These are phyloP conservation scores for Erpetoichthys calabaricus DNA, from an alignment of 2,797 vertebrate genomes.

Conservation along the genomic window DNA sequence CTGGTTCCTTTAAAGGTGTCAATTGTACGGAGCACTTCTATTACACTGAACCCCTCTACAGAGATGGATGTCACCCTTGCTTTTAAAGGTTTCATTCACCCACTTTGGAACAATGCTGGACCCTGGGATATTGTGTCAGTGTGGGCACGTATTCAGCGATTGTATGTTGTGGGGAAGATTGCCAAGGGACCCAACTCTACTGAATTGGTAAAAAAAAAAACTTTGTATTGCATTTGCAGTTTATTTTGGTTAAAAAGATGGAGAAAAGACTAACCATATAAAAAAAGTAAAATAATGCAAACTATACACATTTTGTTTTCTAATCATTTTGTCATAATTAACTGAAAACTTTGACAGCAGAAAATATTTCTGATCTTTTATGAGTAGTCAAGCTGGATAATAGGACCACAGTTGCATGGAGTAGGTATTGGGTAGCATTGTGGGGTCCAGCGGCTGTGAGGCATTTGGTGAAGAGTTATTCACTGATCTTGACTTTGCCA, in stretches of 20 bases:
- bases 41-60: slow-evolving; percentile 70
- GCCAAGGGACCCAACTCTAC: slow-evolving; percentile 58
- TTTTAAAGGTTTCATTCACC: slow-evolving; percentile 80
- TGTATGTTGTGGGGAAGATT: slow-evolving; percentile 70
- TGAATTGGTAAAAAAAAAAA: slow-evolving; percentile 52
- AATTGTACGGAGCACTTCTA: slow-evolving; percentile 72
- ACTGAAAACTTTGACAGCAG: no score
- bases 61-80: slow-evolving; percentile 80
- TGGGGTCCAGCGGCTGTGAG: no score
- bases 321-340: no score
- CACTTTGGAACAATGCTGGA: slow-evolving; percentile 58
- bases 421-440: no score
- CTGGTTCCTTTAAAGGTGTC: slow-evolving; percentile 50
- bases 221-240: background rate
- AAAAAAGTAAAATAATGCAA: no score
- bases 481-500: no score
- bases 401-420: no score
- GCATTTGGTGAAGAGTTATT: no score
- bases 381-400: no score
- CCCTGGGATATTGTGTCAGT: slow-evolving; percentile 58
- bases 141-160: slow-evolving; percentile 78
- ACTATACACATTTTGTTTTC: no score
- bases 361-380: no score
- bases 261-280: accelerated
- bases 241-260: background rate